Evolutionary conservation across 2,797 vertebrate species (phyloP).

Genomic region (Acanthurus leucopareius): DNA sequence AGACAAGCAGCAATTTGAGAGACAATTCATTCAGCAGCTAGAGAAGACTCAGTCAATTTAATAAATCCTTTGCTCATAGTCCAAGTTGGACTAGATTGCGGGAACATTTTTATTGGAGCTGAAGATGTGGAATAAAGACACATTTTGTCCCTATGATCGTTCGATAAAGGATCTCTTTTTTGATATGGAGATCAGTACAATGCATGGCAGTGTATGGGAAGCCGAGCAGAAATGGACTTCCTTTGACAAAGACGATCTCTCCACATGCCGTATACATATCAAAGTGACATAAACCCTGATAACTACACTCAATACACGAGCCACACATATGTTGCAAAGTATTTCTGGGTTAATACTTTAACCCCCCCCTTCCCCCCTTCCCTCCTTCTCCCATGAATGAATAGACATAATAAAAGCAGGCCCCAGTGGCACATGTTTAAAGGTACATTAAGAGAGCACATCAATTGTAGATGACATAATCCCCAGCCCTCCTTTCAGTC

Average conservation of each 20-base stretch:
- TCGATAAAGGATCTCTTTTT: slow-evolving; percentile 80
- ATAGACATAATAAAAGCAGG: slow-evolving; percentile 79
- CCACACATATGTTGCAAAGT: slow-evolving; percentile 77
- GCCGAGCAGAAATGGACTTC: slow-evolving; percentile 71
- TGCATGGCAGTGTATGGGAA: slow-evolving; percentile 72
- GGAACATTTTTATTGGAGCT: slow-evolving; percentile 67
- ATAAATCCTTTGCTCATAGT: slow-evolving; percentile 76
- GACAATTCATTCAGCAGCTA: slow-evolving; percentile 64
- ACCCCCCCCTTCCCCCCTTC: slow-evolving; percentile 49
- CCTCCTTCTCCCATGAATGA: slow-evolving; percentile 56
- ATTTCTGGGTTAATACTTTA: slow-evolving; percentile 81
- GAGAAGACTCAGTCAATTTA: slow-evolving; percentile 72
- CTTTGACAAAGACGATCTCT: slow-evolving; percentile 75
- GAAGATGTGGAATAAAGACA: slow-evolving; percentile 73
- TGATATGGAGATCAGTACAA: slow-evolving; percentile 81
- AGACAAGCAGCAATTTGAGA: slow-evolving; percentile 78
- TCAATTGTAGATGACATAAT: slow-evolving; percentile 86
- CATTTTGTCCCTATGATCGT: slow-evolving; percentile 80
- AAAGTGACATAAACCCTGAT: slow-evolving; percentile 81
- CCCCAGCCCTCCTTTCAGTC: slow-evolving; percentile 79
- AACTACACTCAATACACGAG: slow-evolving; percentile 69
- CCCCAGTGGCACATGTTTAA: slow-evolving; percentile 84
- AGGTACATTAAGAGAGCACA: slow-evolving; percentile 85
- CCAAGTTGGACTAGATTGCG: slow-evolving; percentile 74
- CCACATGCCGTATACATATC: slow-evolving; percentile 76